Conservation (phyloP, 2,113 vertebrate species). For the Heptranchias perlo region DNA sequence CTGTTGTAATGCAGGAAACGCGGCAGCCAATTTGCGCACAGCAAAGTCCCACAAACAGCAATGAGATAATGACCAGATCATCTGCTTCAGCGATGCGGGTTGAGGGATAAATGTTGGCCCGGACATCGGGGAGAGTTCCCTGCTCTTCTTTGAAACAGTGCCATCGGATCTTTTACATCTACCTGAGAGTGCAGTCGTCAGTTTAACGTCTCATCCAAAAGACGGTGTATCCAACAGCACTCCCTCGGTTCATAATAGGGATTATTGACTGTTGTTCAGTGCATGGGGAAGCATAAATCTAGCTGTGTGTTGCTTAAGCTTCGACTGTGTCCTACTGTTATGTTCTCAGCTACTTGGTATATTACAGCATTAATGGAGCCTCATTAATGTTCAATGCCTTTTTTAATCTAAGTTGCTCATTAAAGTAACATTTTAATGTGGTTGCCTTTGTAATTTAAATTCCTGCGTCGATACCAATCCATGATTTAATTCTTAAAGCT, state of each 20-base stretch:
- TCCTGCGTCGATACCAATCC: background rate
- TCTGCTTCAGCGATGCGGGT: background rate
- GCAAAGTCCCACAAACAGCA: background rate
- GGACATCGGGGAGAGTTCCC: background rate
- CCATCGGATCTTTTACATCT: background rate
- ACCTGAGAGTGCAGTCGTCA: background rate
- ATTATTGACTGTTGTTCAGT: background rate
- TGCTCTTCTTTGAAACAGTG: background rate
- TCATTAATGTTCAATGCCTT: conserved; percentile 3
- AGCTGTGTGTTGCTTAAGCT: background rate
- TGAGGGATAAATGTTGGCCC: background rate
- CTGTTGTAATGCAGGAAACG: background rate
- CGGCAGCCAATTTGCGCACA: background rate
- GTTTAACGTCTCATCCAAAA: background rate
- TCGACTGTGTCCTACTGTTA: background rate
- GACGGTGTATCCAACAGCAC: background rate
- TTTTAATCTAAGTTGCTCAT: background rate
- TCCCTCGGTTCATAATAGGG: background rate
- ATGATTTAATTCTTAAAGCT: background rate
- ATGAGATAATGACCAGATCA: background rate
- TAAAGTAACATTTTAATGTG: conserved; percentile 22
- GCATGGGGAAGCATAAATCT: background rate
- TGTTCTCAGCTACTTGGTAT: background rate
- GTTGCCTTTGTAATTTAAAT: background rate
- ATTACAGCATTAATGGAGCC: background rate